Conservation (phyloP, 2,113 vertebrate species). For the Coptodon rendalli region DNA sequence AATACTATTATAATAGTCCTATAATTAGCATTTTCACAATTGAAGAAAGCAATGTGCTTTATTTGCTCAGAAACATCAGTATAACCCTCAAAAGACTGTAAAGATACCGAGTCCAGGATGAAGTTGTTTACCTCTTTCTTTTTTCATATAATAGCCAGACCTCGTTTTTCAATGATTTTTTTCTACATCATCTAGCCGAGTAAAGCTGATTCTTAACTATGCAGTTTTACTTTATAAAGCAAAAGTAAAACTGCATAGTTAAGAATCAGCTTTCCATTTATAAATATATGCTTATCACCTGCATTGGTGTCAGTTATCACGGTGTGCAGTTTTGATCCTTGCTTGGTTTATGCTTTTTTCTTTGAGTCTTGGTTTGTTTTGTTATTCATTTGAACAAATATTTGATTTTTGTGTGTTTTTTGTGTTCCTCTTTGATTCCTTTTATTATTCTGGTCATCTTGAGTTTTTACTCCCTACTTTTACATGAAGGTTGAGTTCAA, state of each 20-base stretch:
- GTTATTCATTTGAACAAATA: not conserved
- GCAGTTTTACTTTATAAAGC: not conserved
- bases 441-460: not conserved
- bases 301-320: not conserved
- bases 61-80: not conserved
- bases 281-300: not conserved
- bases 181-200: not conserved
- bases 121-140: not conserved
- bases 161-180: not conserved
- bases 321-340: not conserved
- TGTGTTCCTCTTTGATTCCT: not conserved
- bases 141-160: not conserved
- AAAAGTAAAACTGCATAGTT: not conserved
- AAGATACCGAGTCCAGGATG: rapidly evolving
- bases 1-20: not conserved
- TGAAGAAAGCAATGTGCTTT: not conserved
- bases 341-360: not conserved
- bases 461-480: not conserved
- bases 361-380: not conserved
- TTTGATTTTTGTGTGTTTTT: not conserved
- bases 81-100: not conserved
- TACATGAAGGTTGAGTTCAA: not conserved
- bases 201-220: not conserved
- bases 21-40: not conserved
- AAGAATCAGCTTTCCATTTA: not conserved